A percentile compares a stretch with the other conserved stretches of the same genome.
These are phyloP conservation scores for Ornithoptera priamus DNA, from an alignment of 2,888 invertebrate species.

Conservation along the genomic window DNA sequence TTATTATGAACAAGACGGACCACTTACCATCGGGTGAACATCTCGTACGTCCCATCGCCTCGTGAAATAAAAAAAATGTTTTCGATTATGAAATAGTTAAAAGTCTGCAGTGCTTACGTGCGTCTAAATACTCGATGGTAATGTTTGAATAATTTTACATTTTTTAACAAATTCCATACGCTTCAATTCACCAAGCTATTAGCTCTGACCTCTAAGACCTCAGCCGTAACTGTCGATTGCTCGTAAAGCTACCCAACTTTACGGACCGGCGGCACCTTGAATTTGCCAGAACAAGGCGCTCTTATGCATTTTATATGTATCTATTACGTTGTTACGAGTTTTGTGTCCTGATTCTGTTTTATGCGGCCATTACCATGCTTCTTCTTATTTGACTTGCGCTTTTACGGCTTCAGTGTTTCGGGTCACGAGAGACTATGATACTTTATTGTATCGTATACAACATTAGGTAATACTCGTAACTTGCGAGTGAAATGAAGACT, in stretches of 20 bases:
- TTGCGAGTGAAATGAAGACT: background rate
- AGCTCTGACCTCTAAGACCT: constrained; percentile 5
- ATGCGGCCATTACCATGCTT: constrained; percentile 10
- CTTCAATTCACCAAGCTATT: background rate
- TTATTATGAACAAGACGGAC: no score
- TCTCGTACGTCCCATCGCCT: no score
- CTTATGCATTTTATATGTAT: constrained; percentile 20
- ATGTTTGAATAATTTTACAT: background rate
- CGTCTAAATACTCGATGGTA: background rate
- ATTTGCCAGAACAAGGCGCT: constrained; percentile 14
- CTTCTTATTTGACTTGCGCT: constrained; percentile 14
- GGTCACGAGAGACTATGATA: constrained; percentile 4
- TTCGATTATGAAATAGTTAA: no score
- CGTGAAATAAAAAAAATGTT: no score
- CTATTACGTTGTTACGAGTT: constrained; percentile 22
- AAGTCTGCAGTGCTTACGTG: no score
- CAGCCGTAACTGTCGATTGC: constrained; percentile 4
- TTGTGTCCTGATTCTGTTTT: constrained; percentile 14
- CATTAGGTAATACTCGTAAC: constrained; percentile 13
- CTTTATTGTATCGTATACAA: constrained; percentile 10
- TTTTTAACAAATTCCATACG: background rate
- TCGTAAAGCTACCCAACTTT: constrained; percentile 23
- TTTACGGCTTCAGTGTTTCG: constrained; percentile 8
- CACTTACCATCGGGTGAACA: no score
- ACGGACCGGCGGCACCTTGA: constrained; percentile 11